phyloP scores from a whole-genome alignment of 1,140 invertebrate species.

The Drosophila rufa region DNA sequence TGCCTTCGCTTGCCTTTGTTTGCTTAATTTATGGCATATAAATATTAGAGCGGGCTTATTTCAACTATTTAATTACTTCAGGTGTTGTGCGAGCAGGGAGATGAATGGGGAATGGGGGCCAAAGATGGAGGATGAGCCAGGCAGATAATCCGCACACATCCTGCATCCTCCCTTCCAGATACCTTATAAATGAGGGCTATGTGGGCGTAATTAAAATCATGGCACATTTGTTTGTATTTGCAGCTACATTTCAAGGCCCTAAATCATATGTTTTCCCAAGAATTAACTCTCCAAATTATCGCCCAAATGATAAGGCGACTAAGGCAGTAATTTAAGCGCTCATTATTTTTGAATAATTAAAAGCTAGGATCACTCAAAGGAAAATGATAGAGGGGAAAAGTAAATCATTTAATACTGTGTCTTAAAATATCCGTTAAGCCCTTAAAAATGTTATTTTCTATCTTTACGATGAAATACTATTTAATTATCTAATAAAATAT shows the following conservation, averaged over 20 bases:
- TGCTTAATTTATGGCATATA: slow-evolving; percentile 80
- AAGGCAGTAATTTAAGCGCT: not conserved
- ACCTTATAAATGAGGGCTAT: not conserved
- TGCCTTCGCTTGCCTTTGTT: slow-evolving; percentile 57
- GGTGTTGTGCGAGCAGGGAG: slow-evolving; percentile 55
- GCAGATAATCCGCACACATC: slow-evolving; percentile 28
- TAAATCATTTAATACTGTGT: not conserved
- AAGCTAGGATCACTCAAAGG: not conserved
- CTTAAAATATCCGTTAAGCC: no score
- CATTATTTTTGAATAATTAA: slow-evolving; percentile 8
- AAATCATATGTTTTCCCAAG: slow-evolving; percentile 6
- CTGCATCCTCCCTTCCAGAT: not conserved
- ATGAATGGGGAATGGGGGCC: not conserved
- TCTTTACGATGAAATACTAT: no score
- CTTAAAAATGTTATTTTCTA: no score
- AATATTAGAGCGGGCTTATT: slow-evolving; percentile 78
- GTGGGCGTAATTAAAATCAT: slow-evolving; percentile 14
- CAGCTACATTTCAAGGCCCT: not conserved
- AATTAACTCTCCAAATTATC: slow-evolving; percentile 3
- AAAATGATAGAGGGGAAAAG: not conserved
- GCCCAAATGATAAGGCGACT: not conserved
- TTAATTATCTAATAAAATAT: no score
- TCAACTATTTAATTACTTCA: slow-evolving; percentile 81
- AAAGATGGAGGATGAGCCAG: not conserved
- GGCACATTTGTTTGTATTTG: slow-evolving; percentile 17